Conservation (phyloP, 2,888 invertebrate species). For the Drosophila pseudotalamancana region DNA sequence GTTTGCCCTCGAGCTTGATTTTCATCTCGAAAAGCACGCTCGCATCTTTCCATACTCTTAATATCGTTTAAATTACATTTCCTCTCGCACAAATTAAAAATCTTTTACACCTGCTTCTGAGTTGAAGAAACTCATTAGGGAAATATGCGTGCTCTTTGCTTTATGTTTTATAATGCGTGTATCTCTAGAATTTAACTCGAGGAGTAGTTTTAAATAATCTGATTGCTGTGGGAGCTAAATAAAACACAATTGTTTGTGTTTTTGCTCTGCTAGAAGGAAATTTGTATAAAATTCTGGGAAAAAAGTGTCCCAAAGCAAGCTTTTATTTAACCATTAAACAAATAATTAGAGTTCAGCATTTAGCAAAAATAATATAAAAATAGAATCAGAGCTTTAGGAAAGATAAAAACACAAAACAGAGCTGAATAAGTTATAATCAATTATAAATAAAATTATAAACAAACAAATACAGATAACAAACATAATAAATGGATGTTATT, state of each 20-base stretch:
- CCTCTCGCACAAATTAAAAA: constrained; percentile 2
- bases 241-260: not conserved
- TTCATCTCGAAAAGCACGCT: constrained; percentile 36
- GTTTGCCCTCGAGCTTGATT: constrained; percentile 54
- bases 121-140: constrained; percentile 41
- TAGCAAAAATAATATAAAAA: not conserved
- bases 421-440: not conserved
- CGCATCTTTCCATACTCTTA: not conserved
- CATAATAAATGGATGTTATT: no score
- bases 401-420: no score
- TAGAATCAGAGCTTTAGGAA: no score
- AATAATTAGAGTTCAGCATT: not conserved
- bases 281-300: not conserved
- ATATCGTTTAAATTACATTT: constrained; percentile 23
- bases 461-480: no score
- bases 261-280: not conserved
- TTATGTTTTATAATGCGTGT: constrained; percentile 9
- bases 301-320: not conserved
- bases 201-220: not conserved
- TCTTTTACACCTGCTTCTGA: constrained; percentile 13
- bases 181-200: not conserved
- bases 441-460: no score
- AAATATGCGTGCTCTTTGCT: constrained; percentile 15
- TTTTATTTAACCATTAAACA: not conserved
- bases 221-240: constrained; percentile 1